A percentile compares a stretch with the other conserved stretches of the same genome.
Evolutionary conservation across 1,140 invertebrate species (phyloP).

Genomic region (Drosophila arizonae): DNA sequence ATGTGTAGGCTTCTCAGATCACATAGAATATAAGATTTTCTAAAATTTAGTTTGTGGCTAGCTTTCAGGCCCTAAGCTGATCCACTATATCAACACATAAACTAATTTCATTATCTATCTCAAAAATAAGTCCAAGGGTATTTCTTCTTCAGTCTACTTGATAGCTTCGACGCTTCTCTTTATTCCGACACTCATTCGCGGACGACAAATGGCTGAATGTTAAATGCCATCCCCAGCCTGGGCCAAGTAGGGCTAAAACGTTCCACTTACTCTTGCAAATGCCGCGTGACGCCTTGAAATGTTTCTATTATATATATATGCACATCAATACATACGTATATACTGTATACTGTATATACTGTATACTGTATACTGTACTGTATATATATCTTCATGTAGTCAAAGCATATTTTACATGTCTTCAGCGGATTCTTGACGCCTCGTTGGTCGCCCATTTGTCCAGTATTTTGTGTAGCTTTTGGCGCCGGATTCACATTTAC

Average conservation of each 20-base stretch:
- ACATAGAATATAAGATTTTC: no score
- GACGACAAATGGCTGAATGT: constrained; percentile 58
- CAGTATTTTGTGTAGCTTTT: not conserved
- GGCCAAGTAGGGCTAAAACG: constrained; percentile 33
- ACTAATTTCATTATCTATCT: no score
- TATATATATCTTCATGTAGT: not conserved
- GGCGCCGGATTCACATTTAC: not conserved
- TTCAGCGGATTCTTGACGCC: constrained; percentile 43
- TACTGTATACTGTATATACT: not conserved
- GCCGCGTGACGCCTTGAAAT: constrained; percentile 68
- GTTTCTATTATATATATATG: constrained; percentile 40
- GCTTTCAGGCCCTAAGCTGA: no score
- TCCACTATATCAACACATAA: no score
- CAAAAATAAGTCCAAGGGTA: not conserved
- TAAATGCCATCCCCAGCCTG: constrained; percentile 48
- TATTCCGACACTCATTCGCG: constrained; percentile 59
- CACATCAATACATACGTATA: constrained; percentile 6
- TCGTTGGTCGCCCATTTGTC: constrained; percentile 43
- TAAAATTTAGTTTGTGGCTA: no score
- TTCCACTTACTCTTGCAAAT: constrained; percentile 64
- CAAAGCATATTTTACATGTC: constrained; percentile 41
- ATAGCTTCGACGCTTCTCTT: not conserved
- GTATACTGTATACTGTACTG: no score
- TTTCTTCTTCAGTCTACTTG: not conserved
- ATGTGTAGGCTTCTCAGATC: not conserved